phyloP scores from a whole-genome alignment of 2,888 invertebrate species.

The Oeneis ivallda region DNA sequence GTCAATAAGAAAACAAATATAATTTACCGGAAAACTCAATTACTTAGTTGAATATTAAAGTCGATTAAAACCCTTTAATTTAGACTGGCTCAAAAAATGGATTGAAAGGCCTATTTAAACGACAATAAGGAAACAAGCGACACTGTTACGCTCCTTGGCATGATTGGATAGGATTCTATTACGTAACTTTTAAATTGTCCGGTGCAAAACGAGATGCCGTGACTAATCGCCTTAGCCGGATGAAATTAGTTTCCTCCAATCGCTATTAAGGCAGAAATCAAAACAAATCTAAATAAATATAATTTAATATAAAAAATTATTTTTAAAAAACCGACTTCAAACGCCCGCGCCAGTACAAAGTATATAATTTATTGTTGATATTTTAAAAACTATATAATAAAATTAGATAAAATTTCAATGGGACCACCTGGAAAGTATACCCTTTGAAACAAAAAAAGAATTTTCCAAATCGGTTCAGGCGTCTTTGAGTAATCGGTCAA shows the following conservation, averaged over 20 bases:
- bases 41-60: not conserved
- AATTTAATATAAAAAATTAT: not conserved
- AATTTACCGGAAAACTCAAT: not conserved
- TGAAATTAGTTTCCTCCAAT: conserved; percentile 25
- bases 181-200: conserved; percentile 24
- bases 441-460: no score
- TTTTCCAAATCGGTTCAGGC: no score
- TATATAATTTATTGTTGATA: no score
- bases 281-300: conserved; percentile 8
- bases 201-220: conserved; percentile 21
- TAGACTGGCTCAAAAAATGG: conserved; percentile 44
- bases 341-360: no score
- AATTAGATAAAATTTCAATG: no score
- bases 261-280: conserved; percentile 27
- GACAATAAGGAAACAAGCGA: conserved; percentile 59
- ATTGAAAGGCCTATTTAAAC: conserved; percentile 60
- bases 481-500: no score
- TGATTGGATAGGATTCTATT: conserved; percentile 62
- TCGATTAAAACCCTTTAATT: conserved; percentile 38
- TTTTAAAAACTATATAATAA: no score
- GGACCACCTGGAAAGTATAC: no score
- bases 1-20: not conserved
- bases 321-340: no score
- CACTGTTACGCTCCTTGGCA: conserved; percentile 58
- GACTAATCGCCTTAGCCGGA: conserved; percentile 26